Evolutionary conservation across 1,140 invertebrate genomes (phyloP).

Genomic region (Anadara kagoshimensis): DNA sequence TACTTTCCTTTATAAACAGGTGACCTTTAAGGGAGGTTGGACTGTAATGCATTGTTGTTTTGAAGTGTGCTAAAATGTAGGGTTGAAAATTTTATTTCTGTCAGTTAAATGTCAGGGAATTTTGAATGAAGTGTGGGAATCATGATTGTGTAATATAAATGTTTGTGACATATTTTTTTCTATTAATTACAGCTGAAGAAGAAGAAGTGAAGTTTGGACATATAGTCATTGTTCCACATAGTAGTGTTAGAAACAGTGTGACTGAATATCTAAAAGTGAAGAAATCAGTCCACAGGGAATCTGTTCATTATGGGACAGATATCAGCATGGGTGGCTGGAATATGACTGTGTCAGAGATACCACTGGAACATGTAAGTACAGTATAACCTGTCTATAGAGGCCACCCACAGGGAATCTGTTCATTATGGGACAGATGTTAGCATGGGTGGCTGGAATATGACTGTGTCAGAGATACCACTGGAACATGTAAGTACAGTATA

Average conservation of each 20-base stretch:
- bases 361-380: slow-evolving; percentile 13
- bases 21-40: too few relatives aligned
- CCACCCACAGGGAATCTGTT: neutral
- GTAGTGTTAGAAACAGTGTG: slow-evolving; percentile 22
- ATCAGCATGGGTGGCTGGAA: slow-evolving; percentile 1
- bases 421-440: slow-evolving; percentile 3
- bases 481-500: slow-evolving; percentile 13
- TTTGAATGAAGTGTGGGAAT: too few relatives aligned
- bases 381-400: neutral
- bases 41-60: too few relatives aligned
- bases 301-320: slow-evolving; percentile 9
- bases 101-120: too few relatives aligned
- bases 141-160: too few relatives aligned
- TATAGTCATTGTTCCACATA: slow-evolving; percentile 22
- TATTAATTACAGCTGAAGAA: neutral
- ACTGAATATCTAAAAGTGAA: slow-evolving; percentile 7
- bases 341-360: slow-evolving; percentile 12
- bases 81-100: too few relatives aligned
- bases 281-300: neutral
- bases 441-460: slow-evolving; percentile 5
- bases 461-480: slow-evolving; percentile 11
- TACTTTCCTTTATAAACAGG: too few relatives aligned
- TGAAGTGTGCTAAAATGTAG: too few relatives aligned
- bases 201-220: slow-evolving; percentile 15
- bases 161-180: too few relatives aligned